phyloP scores from a whole-genome alignment of 2,113 vertebrate species.

The Nycticorax nycticorax region DNA sequence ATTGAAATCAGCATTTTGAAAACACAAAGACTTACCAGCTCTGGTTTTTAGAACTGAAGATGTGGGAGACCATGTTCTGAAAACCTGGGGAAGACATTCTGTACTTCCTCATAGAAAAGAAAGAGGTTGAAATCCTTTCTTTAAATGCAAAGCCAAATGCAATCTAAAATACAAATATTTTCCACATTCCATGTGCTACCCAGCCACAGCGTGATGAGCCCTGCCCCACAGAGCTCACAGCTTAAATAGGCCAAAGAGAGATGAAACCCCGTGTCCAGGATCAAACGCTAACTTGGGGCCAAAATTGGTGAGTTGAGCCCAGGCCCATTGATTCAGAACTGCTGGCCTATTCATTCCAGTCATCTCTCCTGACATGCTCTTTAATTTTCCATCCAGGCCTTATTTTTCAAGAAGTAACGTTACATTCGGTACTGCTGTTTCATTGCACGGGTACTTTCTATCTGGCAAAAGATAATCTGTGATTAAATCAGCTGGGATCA shows the following conservation, averaged over 20 bases:
- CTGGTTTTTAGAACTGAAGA: not conserved
- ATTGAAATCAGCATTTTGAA: not conserved
- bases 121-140: not conserved
- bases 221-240: not conserved
- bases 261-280: not conserved
- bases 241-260: not conserved
- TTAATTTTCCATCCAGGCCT: not conserved
- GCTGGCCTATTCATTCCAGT: not conserved
- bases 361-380: not conserved
- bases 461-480: not conserved
- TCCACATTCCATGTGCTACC: not conserved
- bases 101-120: not conserved
- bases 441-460: not conserved
- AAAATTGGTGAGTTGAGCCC: not conserved
- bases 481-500: constrained; percentile 22
- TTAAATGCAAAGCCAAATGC: not conserved
- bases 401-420: not conserved
- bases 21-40: not conserved
- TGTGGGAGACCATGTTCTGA: not conserved
- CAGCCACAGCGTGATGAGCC: not conserved
- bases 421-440: not conserved
- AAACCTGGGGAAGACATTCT: not conserved
- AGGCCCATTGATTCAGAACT: not conserved
- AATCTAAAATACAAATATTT: not conserved
- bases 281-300: not conserved